Conservation (phyloP, 53 echinoderm and acorn worm species). For the Paelopatides confundens region DNA sequence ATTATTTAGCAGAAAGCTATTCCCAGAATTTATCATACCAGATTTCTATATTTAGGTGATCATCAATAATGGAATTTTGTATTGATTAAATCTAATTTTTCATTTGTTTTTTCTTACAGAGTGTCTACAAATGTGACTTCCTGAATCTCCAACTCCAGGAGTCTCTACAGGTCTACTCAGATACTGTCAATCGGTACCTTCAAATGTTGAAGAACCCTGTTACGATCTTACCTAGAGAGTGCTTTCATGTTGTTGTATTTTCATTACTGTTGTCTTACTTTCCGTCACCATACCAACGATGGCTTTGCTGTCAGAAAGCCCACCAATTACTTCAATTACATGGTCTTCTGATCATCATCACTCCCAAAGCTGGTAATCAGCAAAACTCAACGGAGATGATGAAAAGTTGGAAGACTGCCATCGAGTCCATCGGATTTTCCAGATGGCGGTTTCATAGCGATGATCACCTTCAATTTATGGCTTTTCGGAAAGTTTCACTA, state of each 20-base stretch:
- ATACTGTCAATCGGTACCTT: slow-evolving; percentile 92
- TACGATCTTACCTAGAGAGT: slow-evolving; percentile 87
- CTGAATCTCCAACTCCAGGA: slow-evolving; percentile 93
- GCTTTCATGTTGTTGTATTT: slow-evolving; percentile 97
- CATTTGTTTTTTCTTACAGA: slow-evolving; percentile 67
- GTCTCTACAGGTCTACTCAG: slow-evolving; percentile 85
- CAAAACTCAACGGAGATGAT: slow-evolving; percentile 87
- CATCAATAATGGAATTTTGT: too few species aligned
- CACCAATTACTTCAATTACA: slow-evolving; percentile 92
- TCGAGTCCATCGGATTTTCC: slow-evolving; percentile 90
- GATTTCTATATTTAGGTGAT: background rate
- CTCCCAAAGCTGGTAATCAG: slow-evolving; percentile 93
- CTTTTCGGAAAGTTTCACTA: slow-evolving; percentile 84
- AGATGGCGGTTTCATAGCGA: slow-evolving; percentile 92
- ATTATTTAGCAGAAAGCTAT: background rate
- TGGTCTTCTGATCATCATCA: slow-evolving; percentile 91
- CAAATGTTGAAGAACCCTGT: slow-evolving; percentile 95
- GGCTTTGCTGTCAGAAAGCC: slow-evolving; percentile 99
- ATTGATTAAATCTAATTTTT: too few species aligned
- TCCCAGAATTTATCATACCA: background rate
- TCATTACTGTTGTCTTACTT: slow-evolving; percentile 97
- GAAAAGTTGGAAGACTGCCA: slow-evolving; percentile 89
- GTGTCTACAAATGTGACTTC: slow-evolving; percentile 99
- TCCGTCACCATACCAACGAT: slow-evolving; percentile 97
- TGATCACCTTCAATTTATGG: slow-evolving; percentile 97